These are phyloP conservation scores for Platynereis dumerilii DNA, from an alignment of 2,888 invertebrate genomes.

Conservation along the genomic window DNA sequence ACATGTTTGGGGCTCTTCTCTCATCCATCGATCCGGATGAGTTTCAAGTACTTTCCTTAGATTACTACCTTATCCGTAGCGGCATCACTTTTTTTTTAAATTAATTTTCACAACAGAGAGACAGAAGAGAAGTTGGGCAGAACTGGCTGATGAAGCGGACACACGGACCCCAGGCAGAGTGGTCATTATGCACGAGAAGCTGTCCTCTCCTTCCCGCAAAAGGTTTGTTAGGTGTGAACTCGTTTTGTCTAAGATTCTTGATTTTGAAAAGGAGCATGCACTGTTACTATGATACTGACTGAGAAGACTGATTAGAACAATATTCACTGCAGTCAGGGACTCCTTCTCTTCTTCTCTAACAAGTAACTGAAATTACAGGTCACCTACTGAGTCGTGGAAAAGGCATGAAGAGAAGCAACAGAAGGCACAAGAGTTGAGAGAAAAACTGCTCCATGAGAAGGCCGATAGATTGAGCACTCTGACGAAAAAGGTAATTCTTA, in stretches of 20 bases:
- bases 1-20: no score
- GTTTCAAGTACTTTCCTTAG: no score
- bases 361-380: constrained; percentile 45
- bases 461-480: constrained; percentile 84
- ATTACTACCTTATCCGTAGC: no score
- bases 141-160: constrained; percentile 70
- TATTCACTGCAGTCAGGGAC: no score
- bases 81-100: no score
- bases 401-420: constrained; percentile 89
- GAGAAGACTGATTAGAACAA: no score
- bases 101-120: no score
- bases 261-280: neutral
- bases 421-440: constrained; percentile 85
- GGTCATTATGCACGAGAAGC: constrained; percentile 89
- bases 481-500: constrained; percentile 83
- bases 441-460: constrained; percentile 81
- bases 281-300: no score
- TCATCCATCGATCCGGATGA: no score
- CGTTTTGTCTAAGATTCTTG: neutral
- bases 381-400: constrained; percentile 70
- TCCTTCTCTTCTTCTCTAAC: no score
- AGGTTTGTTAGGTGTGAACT: constrained; percentile 67
- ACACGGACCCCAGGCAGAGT: constrained; percentile 87
- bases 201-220: constrained; percentile 88
- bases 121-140: constrained; percentile 73